A percentile compares a stretch with the other conserved stretches of the same genome.
Evolutionary conservation across 2,888 invertebrate species (phyloP).

Genomic region (Drosophila ezoana): DNA sequence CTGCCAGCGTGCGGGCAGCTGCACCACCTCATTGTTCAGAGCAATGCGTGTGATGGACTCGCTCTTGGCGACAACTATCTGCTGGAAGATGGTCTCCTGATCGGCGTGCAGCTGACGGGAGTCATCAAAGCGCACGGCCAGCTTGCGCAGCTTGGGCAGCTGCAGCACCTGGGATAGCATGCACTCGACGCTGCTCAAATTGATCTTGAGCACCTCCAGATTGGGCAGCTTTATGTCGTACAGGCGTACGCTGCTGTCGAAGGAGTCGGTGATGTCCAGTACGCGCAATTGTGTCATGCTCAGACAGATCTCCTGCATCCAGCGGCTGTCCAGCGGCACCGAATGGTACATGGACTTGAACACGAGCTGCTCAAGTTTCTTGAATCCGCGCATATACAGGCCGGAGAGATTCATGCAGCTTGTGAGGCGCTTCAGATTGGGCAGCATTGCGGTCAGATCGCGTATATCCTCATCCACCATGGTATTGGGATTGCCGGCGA

Average conservation of each 20-base stretch:
- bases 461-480: constrained; percentile 67
- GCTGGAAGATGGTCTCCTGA: constrained; percentile 70
- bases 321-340: constrained; percentile 60
- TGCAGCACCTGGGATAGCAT: constrained; percentile 61
- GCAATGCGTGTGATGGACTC: constrained; percentile 65
- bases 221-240: constrained; percentile 66
- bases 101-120: constrained; percentile 65
- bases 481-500: constrained; percentile 58
- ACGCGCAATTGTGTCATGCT: constrained; percentile 54
- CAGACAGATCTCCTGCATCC: constrained; percentile 67
- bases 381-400: constrained; percentile 45
- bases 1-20: constrained; percentile 60
- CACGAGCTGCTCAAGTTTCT: constrained; percentile 59
- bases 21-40: constrained; percentile 69
- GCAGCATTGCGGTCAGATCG: constrained; percentile 60
- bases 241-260: constrained; percentile 59
- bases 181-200: constrained; percentile 61
- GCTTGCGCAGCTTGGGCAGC: constrained; percentile 59
- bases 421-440: constrained; percentile 60
- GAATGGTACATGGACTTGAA: constrained; percentile 71
- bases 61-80: constrained; percentile 70
- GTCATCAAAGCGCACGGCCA: constrained; percentile 62
- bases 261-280: constrained; percentile 66
- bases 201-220: constrained; percentile 69
- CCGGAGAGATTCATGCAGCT: constrained; percentile 73